Evolutionary conservation across 2,113 vertebrate genomes (phyloP).

Genomic region (Tetrao urogallus): DNA sequence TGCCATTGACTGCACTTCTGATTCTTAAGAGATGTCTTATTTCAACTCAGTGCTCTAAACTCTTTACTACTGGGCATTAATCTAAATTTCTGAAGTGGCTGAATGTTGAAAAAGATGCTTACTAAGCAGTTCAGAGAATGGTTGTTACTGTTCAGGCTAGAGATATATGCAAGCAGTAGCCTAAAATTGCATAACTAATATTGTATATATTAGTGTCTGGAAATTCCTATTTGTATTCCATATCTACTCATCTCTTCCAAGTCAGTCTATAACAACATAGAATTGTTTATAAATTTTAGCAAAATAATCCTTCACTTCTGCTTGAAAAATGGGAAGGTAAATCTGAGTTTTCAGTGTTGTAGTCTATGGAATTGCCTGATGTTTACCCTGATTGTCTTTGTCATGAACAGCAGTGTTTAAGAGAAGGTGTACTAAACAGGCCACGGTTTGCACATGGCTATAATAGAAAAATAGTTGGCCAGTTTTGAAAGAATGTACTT

Average conservation of each 20-base stretch:
- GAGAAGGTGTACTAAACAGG: not conserved
- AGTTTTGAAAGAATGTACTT: not conserved
- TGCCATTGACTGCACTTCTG: not conserved
- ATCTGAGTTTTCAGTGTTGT: not conserved
- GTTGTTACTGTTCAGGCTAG: not conserved
- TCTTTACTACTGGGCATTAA: not conserved
- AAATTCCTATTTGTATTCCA: not conserved
- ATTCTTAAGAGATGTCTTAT: not conserved
- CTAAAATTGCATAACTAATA: not conserved
- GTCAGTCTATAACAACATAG: not conserved
- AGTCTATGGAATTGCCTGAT: not conserved
- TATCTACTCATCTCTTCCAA: not conserved
- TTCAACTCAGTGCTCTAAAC: not conserved
- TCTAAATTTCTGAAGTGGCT: conserved; percentile 22
- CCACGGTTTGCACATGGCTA: not conserved
- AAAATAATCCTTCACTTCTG: not conserved
- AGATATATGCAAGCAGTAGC: not conserved
- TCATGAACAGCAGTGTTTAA: not conserved
- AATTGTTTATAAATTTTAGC: not conserved
- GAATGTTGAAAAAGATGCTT: not conserved
- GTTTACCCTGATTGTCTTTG: not conserved
- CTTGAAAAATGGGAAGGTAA: not conserved
- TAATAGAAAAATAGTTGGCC: not conserved
- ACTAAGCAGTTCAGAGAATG: not conserved
- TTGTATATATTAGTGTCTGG: not conserved